Evolutionary conservation across 2,888 invertebrate species (phyloP).

Genomic region (Tolmerus cingulatus): DNA sequence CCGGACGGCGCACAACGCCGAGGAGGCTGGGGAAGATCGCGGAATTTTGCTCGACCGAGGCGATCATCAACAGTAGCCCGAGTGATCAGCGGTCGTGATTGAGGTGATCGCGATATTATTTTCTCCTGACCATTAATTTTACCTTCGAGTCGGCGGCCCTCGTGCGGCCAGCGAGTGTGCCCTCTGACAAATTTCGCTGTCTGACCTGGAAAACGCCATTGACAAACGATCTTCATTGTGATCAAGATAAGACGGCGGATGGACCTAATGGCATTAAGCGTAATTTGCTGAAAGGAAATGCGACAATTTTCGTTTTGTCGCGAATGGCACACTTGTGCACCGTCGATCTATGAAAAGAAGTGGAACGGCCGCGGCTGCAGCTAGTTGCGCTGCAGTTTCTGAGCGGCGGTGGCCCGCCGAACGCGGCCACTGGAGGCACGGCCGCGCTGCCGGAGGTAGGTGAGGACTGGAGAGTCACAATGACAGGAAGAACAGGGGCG

Average conservation of each 20-base stretch:
- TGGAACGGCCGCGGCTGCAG: background rate
- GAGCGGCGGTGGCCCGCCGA: background rate
- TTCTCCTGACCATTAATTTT: conserved; percentile 51
- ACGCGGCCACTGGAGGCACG: background rate
- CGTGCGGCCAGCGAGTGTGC: background rate
- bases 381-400: background rate
- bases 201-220: conserved; percentile 41
- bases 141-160: background rate
- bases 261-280: conserved; percentile 41
- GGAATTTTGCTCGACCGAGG: conserved; percentile 15
- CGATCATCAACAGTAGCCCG: conserved; percentile 51
- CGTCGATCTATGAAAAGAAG: conserved; percentile 30
- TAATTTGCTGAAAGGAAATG: conserved; percentile 45
- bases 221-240: conserved; percentile 41
- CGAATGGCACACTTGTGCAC: conserved; percentile 42
- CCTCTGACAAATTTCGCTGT: conserved; percentile 37
- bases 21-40: background rate
- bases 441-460: background rate
- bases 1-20: background rate
- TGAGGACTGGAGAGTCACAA: conserved; percentile 32
- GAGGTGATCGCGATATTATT: conserved; percentile 65
- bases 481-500: conserved; percentile 36
- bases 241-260: conserved; percentile 44
- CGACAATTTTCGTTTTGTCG: conserved; percentile 43
- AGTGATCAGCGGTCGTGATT: conserved; percentile 60